Evolutionary conservation across 2,888 invertebrate species (phyloP).

Genomic region (Athrips mouffetella): DNA sequence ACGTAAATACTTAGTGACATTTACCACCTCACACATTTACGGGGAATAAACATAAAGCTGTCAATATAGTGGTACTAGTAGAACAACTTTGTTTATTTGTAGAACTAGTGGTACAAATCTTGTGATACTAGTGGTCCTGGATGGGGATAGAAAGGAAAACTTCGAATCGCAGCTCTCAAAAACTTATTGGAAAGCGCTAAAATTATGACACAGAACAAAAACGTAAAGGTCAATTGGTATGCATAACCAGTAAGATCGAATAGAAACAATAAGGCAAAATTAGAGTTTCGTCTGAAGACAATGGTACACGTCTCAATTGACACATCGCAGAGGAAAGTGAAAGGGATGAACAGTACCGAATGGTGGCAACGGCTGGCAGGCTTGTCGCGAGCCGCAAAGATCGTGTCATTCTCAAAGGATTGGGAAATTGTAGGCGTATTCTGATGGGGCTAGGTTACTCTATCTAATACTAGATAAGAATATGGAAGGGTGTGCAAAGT

Average conservation of each 20-base stretch:
- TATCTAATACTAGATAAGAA: too few species aligned
- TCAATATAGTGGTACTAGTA: too few species aligned
- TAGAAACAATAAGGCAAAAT: constrained; percentile 19
- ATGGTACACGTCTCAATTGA: constrained; percentile 53
- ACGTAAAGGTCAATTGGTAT: neutral
- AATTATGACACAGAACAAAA: neutral
- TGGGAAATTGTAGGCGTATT: constrained; percentile 41
- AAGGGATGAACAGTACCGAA: constrained; percentile 61
- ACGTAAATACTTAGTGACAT: too few species aligned
- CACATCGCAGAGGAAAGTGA: constrained; percentile 59
- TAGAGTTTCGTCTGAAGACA: constrained; percentile 24
- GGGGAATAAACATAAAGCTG: too few species aligned
- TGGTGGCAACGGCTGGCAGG: neutral
- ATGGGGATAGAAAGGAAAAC: too few species aligned
- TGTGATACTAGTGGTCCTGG: too few species aligned
- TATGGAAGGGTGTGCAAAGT: too few species aligned
- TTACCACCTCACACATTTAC: too few species aligned
- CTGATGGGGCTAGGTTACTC: neutral
- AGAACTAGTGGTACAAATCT: too few species aligned
- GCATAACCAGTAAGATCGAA: neutral
- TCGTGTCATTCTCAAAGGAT: constrained; percentile 60
- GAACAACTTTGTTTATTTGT: too few species aligned
- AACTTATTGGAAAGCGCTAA: neutral
- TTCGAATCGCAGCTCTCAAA: too few species aligned
- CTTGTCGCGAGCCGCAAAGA: constrained; percentile 42